phyloP scores from a whole-genome alignment of 1,140 invertebrate genomes.

The Eciton burchellii region DNA sequence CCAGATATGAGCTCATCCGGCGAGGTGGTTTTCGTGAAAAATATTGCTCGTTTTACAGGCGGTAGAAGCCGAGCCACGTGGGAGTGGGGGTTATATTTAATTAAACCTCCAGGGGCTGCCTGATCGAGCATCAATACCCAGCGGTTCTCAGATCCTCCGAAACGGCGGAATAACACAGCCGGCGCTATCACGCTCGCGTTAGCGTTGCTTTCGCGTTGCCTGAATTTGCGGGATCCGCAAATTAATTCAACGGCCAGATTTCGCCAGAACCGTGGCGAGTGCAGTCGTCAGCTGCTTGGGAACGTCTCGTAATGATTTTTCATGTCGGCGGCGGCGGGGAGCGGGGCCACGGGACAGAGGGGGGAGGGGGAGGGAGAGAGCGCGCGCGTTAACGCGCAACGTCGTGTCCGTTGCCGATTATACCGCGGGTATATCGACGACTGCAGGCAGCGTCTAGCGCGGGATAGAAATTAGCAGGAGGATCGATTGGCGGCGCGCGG shows the following conservation, averaged over 20 bases:
- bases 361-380: no score
- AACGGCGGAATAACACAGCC: slow-evolving; percentile 30
- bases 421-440: slow-evolving; percentile 22
- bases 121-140: slow-evolving; percentile 85
- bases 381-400: background rate
- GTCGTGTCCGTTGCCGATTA: slow-evolving; percentile 4
- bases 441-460: slow-evolving; percentile 17
- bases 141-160: slow-evolving; percentile 78
- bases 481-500: slow-evolving; percentile 49
- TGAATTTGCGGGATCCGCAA: no score
- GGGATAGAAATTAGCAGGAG: slow-evolving; percentile 27
- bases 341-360: no score
- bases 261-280: no score
- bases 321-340: no score
- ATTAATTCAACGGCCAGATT: no score
- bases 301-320: background rate
- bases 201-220: background rate
- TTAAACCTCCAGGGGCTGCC: slow-evolving; percentile 84
- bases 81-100: slow-evolving; percentile 83
- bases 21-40: slow-evolving; percentile 79
- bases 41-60: slow-evolving; percentile 78
- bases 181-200: background rate
- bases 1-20: slow-evolving; percentile 71
- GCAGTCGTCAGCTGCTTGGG: slow-evolving; percentile 1
- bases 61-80: slow-evolving; percentile 55